These are phyloP conservation scores for Temnothorax ravouxi DNA, from an alignment of 2,888 invertebrate species.

Conservation along the genomic window DNA sequence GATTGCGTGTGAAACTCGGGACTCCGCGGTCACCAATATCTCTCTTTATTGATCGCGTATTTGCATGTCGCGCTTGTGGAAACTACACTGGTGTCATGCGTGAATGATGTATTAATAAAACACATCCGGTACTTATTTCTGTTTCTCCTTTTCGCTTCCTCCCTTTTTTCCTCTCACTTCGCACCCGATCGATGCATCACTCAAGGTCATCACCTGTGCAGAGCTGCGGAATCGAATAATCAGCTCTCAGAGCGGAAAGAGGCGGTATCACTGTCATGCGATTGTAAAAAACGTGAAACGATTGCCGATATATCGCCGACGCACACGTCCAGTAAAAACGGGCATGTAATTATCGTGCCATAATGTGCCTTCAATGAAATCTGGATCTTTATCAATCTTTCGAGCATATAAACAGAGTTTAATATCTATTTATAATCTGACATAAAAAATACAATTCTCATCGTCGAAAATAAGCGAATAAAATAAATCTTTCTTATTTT, in stretches of 20 bases:
- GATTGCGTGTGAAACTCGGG: background rate
- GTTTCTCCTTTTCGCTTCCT: slow-evolving; percentile 15
- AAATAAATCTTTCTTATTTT: background rate
- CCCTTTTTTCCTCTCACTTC: slow-evolving; percentile 16
- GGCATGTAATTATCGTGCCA: background rate
- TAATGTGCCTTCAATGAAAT: slow-evolving; percentile 1
- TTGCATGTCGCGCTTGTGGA: slow-evolving; percentile 19
- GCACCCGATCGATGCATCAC: background rate
- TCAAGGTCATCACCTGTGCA: slow-evolving; percentile 54
- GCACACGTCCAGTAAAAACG: slow-evolving; percentile 10
- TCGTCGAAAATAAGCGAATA: background rate
- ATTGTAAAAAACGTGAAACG: slow-evolving; percentile 40
- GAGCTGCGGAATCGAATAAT: slow-evolving; percentile 50
- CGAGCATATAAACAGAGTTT: background rate
- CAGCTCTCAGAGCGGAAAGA: slow-evolving; percentile 38
- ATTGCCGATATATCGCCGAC: slow-evolving; percentile 28
- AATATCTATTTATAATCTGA: background rate
- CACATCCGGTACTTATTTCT: slow-evolving; percentile 25
- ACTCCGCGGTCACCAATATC: slow-evolving; percentile 9
- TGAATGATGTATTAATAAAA: slow-evolving; percentile 38
- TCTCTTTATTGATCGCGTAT: slow-evolving; percentile 2
- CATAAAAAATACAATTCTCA: background rate
- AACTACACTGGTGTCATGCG: slow-evolving; percentile 19
- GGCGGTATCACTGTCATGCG: background rate
- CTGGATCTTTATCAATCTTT: background rate